Evolutionary conservation across 53 echinoderm and acorn worm species (phyloP), one percentile per base, ranked within the genome.

Genomic region (Arbacia lixula): DNA sequence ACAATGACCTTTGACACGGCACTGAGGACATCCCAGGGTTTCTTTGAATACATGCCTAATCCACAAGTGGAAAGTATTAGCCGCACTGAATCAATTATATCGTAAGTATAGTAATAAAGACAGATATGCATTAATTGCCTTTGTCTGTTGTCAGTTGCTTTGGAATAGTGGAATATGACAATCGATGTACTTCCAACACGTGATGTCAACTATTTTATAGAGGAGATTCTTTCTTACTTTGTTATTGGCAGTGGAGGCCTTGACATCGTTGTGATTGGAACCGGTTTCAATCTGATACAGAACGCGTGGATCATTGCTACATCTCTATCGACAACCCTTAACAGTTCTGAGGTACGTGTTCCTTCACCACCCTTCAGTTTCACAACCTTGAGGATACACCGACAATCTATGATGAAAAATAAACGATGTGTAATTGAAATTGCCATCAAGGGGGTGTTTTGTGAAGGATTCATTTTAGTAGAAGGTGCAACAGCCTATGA

Each of bases 221-320:
- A 58, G 58, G 17, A 31, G 66, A 12, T 35, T 16, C 17, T 27
- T 58, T 10, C 25, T 27, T 25, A 2, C 12, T 58, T 51, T 38
- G 4, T 49, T 17, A 3, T 2, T n/a, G 37, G 4, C 42, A 86
- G 86, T 21, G 86, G 86, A 27, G 86, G 86, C 20, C 31, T 46
- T 14, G 37, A 75, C 27, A 36, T 86, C 5, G 65, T 36, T 31
- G 52, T 86, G n/a, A 75, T 51, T 34, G 86, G 86, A 0, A 52
- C 20, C 12, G 36, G 64, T 34, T 76, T 86, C 66, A 76, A 86
- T 69, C 66, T 86, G 42, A 86, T 86, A 35, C 86, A 86, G 36
- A 43, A 16, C 17, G 63, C 53, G 3, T 1, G 8, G 65, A 65
- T 86, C 42, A 74, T 75, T 24, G 66, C 74, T 26, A 62, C 24